Evolutionary conservation across 2,797 vertebrate genomes (phyloP).

Genomic region (Fratercula arctica): DNA sequence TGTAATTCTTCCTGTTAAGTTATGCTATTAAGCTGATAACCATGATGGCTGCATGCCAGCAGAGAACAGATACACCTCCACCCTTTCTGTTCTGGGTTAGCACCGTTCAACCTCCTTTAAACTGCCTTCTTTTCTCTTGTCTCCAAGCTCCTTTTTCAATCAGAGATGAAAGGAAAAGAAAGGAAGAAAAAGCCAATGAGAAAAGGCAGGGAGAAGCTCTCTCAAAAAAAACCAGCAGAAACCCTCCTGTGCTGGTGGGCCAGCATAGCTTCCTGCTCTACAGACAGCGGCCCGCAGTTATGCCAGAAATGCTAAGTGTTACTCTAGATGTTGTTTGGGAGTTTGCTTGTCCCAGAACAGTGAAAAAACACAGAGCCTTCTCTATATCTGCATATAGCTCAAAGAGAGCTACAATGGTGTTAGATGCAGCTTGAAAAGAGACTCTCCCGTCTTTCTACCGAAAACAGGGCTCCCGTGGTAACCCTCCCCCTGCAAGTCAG

Average conservation of each 20-base stretch:
- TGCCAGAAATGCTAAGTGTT: background rate
- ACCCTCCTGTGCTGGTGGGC: background rate
- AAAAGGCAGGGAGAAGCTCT: background rate
- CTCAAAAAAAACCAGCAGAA: background rate
- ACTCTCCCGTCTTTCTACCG: background rate
- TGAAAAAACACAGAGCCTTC: background rate
- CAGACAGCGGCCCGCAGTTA: background rate
- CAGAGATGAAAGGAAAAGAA: background rate
- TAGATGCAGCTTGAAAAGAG: background rate
- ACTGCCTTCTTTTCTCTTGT: background rate
- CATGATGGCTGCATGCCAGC: constrained; percentile 48
- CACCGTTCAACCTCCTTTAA: background rate
- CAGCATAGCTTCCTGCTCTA: background rate
- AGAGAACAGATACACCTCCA: constrained; percentile 40
- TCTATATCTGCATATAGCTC: background rate
- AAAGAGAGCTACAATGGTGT: background rate
- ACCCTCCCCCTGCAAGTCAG: background rate
- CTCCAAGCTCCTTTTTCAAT: background rate
- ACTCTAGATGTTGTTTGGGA: background rate
- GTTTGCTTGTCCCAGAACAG: background rate
- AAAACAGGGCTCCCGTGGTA: background rate
- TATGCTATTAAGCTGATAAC: constrained; percentile 68
- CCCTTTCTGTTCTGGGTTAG: constrained; percentile 46
- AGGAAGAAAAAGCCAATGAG: background rate
- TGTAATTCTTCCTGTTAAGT: constrained; percentile 59